These are phyloP conservation scores for Sibirionetta formosa DNA, from an alignment of 2,797 vertebrate species.

Conservation along the genomic window DNA sequence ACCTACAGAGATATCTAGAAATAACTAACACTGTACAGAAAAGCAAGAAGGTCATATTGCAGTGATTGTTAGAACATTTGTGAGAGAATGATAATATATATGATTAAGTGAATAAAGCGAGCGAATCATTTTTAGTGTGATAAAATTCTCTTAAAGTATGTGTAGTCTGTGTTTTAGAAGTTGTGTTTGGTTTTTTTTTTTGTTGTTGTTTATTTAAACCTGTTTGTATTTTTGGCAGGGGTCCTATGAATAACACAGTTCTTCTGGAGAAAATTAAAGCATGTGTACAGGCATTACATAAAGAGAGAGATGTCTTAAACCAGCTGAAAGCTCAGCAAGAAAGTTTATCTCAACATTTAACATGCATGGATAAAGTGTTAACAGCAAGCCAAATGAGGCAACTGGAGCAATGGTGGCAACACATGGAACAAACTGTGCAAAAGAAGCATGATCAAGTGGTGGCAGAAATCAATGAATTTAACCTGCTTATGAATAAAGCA, in stretches of 20 bases:
- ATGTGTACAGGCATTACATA: slow-evolving; percentile 81
- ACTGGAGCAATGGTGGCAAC: slow-evolving; percentile 86
- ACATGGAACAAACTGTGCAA: slow-evolving; percentile 81
- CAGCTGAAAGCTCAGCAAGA: slow-evolving; percentile 80
- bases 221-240: slow-evolving; percentile 77
- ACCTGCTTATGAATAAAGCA: slow-evolving; percentile 75
- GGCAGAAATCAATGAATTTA: slow-evolving; percentile 79
- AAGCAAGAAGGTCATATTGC: background rate
- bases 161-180: background rate
- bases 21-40: background rate
- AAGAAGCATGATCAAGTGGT: slow-evolving; percentile 80
- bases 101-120: background rate
- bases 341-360: slow-evolving; percentile 80
- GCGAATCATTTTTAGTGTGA: background rate
- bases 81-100: background rate
- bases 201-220: background rate
- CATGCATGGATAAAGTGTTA: slow-evolving; percentile 80
- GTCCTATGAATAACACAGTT: slow-evolving; percentile 81
- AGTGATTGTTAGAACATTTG: background rate
- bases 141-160: background rate
- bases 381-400: slow-evolving; percentile 80
- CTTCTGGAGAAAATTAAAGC: slow-evolving; percentile 83
- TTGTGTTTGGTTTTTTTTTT: background rate
- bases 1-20: background rate
- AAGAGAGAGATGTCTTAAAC: slow-evolving; percentile 83